Evolutionary conservation across 2,113 vertebrate genomes (phyloP), one percentile per base, ranked within the genome.

Genomic region (Piprites chloris): DNA sequence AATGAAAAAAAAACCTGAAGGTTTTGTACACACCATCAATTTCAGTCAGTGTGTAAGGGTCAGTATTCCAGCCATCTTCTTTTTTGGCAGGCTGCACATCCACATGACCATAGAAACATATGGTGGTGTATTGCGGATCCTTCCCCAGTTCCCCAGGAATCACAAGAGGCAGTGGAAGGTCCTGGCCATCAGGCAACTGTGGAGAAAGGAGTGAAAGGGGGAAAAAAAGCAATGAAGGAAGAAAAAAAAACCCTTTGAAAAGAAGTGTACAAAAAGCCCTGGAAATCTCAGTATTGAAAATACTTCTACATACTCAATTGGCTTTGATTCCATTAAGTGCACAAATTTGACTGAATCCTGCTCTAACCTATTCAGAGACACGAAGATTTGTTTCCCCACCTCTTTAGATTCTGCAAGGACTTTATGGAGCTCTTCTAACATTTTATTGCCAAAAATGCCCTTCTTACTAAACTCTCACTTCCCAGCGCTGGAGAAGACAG

Each of bases 91-190:
- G 98, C 96, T 99, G 99, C 52, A 99, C 98, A 1, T 99, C 99
- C 93, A 99, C 95, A 0, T 99, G 99, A 39, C 99, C 99, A 1
- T 99, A 99, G 83, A 99, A 97, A 91, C 99, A 99, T 33, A 99
- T 96, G 0, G 99, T 99, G 87, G 96, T 84, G 26, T 99, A 99
- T 65, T 77, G 85, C 8, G 98, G 85, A 62, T 99, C 98, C 3
- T 79, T 98, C 9, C 98, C 98, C 92, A 99, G 98, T 56, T 98
- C 95, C 22, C 98, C 99, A 2, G 99, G 98, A 86, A 99, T 96
- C 68, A 99, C 97, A 81, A 98, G 98, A 32, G 99, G 99, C 19
- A 99, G 77, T 1, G 97, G 97, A 32, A 99, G 85, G 5, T 33
- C 97, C 93, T 97, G 96, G 2, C 98, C 98, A 30, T 97, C 85